A percentile compares a stretch with the other conserved stretches of the same genome.
These are phyloP conservation scores for Dermatophagoides farinae DNA, from an alignment of 1,140 invertebrate species.

Conservation along the genomic window DNA sequence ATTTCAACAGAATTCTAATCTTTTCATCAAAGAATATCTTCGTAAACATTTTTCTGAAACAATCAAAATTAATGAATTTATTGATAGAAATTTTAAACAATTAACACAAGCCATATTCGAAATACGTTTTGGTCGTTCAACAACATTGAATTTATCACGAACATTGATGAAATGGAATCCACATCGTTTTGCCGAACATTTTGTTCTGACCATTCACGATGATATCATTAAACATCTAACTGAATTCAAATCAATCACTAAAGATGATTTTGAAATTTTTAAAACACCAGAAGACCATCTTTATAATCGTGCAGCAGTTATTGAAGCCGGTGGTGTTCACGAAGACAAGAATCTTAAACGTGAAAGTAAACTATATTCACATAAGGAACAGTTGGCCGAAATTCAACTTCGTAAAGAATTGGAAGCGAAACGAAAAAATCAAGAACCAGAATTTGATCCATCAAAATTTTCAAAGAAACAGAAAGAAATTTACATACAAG, in stretches of 20 bases:
- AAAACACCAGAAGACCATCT: constrained; percentile 67
- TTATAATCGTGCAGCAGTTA: constrained; percentile 71
- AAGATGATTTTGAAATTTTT: constrained; percentile 73
- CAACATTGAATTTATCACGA: constrained; percentile 27
- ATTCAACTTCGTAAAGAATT: constrained; percentile 71
- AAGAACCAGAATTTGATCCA: constrained; percentile 37
- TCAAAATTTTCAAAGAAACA: constrained; percentile 68
- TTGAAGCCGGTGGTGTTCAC: constrained; percentile 32
- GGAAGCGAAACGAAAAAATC: constrained; percentile 65
- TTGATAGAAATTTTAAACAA: background rate
- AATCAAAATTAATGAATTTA: background rate
- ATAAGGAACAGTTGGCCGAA: constrained; percentile 89
- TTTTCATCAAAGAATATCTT: background rate
- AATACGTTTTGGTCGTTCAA: constrained; percentile 27
- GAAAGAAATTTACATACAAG: constrained; percentile 66
- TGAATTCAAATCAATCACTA: constrained; percentile 46
- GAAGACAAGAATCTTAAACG: constrained; percentile 62
- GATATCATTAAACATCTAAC: constrained; percentile 36
- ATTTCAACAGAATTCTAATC: background rate
- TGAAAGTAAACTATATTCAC: constrained; percentile 90
- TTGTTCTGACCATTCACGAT: constrained; percentile 34
- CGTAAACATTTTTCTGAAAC: background rate
- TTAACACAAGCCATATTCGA: background rate
- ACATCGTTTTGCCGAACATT: constrained; percentile 36
- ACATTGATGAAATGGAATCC: constrained; percentile 40